Base-by-base conservation (phyloP, 2,888 invertebrate species). In the Nysson spinosus region DNA sequence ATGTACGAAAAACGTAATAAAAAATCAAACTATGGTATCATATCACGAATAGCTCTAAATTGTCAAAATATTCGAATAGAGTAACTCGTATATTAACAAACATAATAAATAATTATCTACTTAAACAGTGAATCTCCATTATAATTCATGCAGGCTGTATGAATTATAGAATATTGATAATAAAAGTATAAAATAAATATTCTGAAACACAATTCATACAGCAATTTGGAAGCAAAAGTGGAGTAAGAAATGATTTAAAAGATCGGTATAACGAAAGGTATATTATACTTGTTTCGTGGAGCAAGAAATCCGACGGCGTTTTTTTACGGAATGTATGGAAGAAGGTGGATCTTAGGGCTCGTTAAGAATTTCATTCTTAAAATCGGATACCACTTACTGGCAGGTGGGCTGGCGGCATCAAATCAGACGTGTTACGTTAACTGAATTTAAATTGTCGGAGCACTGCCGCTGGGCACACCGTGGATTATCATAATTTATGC, bases 401-500 rank as follows among this genome's bases (percentile, higher is more conserved):
- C 84, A 83, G 82, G 82, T 82, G 79, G 82, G 77, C 80, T 64
- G 58, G 70, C 71, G 77, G 82, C 83, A 78, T 84, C 84, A 78
- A 84, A 83, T 84, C 83, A 77, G 75, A 83, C 81, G 83, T 78
- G 82, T 82, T 80, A 79, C 83, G 83, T 82, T 85, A 85, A 85
- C 85, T 83, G 84, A 84, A 85, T 85, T 85, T 83, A 83, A 85
- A 85, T 85, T 77, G 83, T 78, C 62, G 65, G 40, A 54, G 70
- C 65, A 51, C 57, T 62, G 65, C 75, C 66, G 72, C 64, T 66
- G 69, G 69, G 57, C 57, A 58, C 71, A 65, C 64, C 69, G 52
- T 28, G 77, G 73, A 84, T 85, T 85, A 84, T 72, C 85, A 85
- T 85, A 85, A 85, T 85, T 85, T 85, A 85, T 85, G 83, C 83